These are phyloP conservation scores for Ephestia elutella DNA, from an alignment of 1,140 invertebrate species.

Conservation along the genomic window DNA sequence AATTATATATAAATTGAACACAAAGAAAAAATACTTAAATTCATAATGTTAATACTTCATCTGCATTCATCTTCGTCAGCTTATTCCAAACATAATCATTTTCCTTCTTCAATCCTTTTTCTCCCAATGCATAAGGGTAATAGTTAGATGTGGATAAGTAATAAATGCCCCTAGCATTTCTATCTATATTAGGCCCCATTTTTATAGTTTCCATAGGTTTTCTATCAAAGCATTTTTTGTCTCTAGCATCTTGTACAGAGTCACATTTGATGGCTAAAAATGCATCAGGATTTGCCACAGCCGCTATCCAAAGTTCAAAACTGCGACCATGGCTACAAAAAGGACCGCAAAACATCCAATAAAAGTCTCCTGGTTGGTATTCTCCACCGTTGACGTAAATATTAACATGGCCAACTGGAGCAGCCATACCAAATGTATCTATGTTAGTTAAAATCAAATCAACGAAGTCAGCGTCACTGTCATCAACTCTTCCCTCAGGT, in stretches of 20 bases:
- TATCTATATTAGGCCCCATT: slow-evolving; percentile 19
- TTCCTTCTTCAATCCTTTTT: slow-evolving; percentile 21
- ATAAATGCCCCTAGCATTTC: slow-evolving; percentile 19
- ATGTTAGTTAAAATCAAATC: slow-evolving; percentile 82
- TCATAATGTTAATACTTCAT: neutral
- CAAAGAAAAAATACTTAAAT: neutral
- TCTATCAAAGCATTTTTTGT: slow-evolving; percentile 20
- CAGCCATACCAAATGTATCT: slow-evolving; percentile 78
- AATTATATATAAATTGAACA: no score
- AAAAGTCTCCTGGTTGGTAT: slow-evolving; percentile 72
- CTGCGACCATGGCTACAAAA: slow-evolving; percentile 22
- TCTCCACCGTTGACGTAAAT: slow-evolving; percentile 81
- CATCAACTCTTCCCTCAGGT: slow-evolving; percentile 45
- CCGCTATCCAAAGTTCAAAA: slow-evolving; percentile 12
- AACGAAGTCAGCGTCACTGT: slow-evolving; percentile 52
- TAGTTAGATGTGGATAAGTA: slow-evolving; percentile 18
- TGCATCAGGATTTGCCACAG: slow-evolving; percentile 14
- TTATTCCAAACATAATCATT: slow-evolving; percentile 1
- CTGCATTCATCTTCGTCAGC: neutral
- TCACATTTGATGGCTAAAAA: slow-evolving; percentile 26
- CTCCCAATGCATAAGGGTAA: slow-evolving; percentile 21
- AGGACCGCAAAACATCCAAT: slow-evolving; percentile 12
- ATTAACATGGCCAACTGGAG: slow-evolving; percentile 76
- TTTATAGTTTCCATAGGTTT: slow-evolving; percentile 20
- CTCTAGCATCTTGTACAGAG: slow-evolving; percentile 24